Conservation (phyloP, 2,113 vertebrate genomes). For the Perca fluviatilis region DNA sequence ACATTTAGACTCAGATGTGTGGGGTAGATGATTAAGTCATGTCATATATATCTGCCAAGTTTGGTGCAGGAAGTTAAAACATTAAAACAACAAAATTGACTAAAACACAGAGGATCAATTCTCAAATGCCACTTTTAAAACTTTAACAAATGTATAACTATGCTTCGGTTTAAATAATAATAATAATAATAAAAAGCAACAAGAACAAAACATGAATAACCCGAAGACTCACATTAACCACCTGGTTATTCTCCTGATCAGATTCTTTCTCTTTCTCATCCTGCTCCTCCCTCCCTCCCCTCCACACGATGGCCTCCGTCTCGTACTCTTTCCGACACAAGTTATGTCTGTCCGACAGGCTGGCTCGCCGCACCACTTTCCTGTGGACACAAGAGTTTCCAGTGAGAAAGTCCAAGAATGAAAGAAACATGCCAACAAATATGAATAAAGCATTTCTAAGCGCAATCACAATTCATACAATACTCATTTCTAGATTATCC, state of each 20-base stretch:
- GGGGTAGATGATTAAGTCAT: neutral
- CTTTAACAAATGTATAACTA: neutral
- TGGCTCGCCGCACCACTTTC: conserved; percentile 96
- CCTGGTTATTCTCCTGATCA: conserved; percentile 91
- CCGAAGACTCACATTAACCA: conserved; percentile 73
- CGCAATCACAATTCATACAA: neutral
- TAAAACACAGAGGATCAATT: neutral
- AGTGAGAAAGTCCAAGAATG: neutral
- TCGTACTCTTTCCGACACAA: conserved; percentile 96
- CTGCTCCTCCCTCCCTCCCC: conserved; percentile 87
- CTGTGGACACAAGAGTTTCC: conserved; percentile 76
- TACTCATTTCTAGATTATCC: neutral
- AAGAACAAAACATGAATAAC: neutral
- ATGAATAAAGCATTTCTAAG: neutral
- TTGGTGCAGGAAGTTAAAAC: neutral
- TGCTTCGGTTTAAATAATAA: too few relatives aligned
- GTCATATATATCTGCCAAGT: neutral
- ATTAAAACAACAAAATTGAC: neutral
- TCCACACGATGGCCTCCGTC: conserved; percentile 97
- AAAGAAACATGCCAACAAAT: neutral
- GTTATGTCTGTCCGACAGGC: conserved; percentile 95
- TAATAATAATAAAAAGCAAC: too few relatives aligned
- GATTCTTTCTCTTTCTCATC: conserved; percentile 87
- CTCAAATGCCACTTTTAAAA: neutral
- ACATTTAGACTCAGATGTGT: conserved; percentile 14